These are phyloP conservation scores for Phataginus tricuspis DNA, from an alignment of 2,797 vertebrate genomes.

Conservation along the genomic window DNA sequence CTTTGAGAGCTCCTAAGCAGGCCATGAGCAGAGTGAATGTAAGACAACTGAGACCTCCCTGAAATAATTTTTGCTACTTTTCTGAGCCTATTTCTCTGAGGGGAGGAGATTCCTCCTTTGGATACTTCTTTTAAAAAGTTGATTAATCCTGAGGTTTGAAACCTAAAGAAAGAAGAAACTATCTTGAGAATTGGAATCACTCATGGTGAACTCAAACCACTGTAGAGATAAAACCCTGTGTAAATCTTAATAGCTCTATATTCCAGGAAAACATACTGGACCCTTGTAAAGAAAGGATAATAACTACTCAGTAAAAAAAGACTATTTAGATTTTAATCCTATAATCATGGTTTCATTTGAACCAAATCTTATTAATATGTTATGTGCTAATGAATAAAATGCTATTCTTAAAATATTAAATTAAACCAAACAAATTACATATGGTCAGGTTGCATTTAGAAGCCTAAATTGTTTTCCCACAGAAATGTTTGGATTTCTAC, in stretches of 20 bases:
- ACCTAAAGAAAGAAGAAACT: neutral
- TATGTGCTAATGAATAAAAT: constrained; percentile 22
- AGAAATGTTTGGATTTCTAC: constrained; percentile 27
- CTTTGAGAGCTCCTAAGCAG: neutral
- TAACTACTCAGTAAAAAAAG: neutral
- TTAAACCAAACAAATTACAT: neutral
- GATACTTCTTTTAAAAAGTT: neutral
- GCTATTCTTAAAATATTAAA: constrained; percentile 5
- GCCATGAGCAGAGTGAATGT: neutral
- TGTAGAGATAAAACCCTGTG: neutral
- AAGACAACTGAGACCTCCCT: neutral
- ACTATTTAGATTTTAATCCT: neutral
- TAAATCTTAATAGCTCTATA: neutral
- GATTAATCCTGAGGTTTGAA: neutral
- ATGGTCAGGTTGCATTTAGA: constrained; percentile 7
- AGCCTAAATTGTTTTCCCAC: neutral
- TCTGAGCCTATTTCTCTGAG: neutral
- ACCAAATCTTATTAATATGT: neutral
- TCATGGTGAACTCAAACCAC: neutral
- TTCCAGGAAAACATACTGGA: neutral
- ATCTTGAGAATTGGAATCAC: neutral
- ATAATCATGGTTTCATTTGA: neutral
- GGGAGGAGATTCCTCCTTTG: neutral
- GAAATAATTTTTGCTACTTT: neutral
- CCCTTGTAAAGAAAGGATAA: neutral